Evolutionary conservation across 1,140 invertebrate genomes (phyloP), one percentile per base, ranked within the genome.

Genomic region (Leucophenga varia): DNA sequence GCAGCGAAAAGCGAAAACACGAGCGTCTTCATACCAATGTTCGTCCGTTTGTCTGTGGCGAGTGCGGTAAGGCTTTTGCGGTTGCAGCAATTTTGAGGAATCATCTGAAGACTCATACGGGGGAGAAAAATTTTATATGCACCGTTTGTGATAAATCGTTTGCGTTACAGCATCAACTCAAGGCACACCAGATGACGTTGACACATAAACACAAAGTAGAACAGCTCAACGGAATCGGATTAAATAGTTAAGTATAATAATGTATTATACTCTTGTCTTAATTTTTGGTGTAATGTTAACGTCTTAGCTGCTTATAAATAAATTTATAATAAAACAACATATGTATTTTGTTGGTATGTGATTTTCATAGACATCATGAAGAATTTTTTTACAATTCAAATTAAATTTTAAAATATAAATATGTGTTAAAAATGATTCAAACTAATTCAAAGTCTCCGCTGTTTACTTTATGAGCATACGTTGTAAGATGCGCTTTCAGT

Each of bases 41-140:
- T 12, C 60, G 81, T 7, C 81, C 81, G 0, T 82, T 81, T 46
- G 79, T 77, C 48, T 82, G 81, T 52, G 70, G 68, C 13, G 79
- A 78, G 49, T 82, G 81, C 51, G 80, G 79, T 1, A 82, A 82
- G 54, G 78, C 79, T 3, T 82, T 82, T 39, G 81, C 79, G n/a
- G 79, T 82, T 64, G 77, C 61, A 0, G 64, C 70, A 4, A 73
- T 63, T 10, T 47, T 73, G 0, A 73, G 73, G 16, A 73, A 73
- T 17, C 70, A 73, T 30, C 53, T 43, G 4, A 55, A 65, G 12
- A 38, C 63, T 4, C 70, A 73, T 21, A 54, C 70, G 0, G 70
- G 61, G 13, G 53, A 72, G 21, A 73, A 72, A 30, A 67, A 72
- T 52, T 57, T 16, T n/a, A 73, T 65, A 21, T 73, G 70, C 34